A percentile compares a stretch with the other conserved stretches of the same genome.
Conservation (phyloP, 1,140 invertebrate species). For the Metaphire vulgaris region DNA sequence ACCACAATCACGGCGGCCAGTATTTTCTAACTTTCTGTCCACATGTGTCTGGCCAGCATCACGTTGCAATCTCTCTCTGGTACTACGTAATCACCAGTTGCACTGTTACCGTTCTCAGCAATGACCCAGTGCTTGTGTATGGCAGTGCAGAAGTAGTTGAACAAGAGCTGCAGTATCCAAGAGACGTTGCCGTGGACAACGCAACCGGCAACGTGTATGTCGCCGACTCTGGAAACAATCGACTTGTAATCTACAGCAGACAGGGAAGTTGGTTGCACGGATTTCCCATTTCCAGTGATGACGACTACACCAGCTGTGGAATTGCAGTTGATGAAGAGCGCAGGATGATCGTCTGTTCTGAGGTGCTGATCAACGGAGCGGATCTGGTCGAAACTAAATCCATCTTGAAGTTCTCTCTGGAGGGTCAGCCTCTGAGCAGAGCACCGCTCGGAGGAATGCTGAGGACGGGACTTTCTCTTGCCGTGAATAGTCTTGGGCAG, state of each 20-base stretch:
- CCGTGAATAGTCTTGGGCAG: constrained; percentile 27
- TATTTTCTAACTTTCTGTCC: not conserved
- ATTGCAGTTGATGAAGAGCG: constrained; percentile 17
- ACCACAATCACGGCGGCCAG: not conserved
- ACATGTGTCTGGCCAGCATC: not conserved
- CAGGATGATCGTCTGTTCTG: constrained; percentile 24
- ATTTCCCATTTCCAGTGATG: constrained; percentile 18
- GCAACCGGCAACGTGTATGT: constrained; percentile 26
- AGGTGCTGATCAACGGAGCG: constrained; percentile 19
- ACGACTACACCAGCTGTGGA: constrained; percentile 21
- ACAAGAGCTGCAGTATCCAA: constrained; percentile 27
- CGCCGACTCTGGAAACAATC: constrained; percentile 29
- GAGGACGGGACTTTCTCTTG: constrained; percentile 26
- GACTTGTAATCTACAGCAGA: constrained; percentile 19
- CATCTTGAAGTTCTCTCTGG: constrained; percentile 8
- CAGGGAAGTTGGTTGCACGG: not conserved
- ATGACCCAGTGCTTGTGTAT: constrained; percentile 27
- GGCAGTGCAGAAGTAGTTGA: constrained; percentile 21
- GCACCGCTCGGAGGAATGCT: not conserved
- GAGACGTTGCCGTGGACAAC: constrained; percentile 26
- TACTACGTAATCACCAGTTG: not conserved
- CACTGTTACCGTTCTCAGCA: constrained; percentile 21
- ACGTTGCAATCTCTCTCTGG: not conserved
- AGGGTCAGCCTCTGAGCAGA: constrained; percentile 5
- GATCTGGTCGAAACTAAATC: constrained; percentile 10